Conservation (phyloP, 2,797 vertebrate species). For the Spheniscus humboldti region DNA sequence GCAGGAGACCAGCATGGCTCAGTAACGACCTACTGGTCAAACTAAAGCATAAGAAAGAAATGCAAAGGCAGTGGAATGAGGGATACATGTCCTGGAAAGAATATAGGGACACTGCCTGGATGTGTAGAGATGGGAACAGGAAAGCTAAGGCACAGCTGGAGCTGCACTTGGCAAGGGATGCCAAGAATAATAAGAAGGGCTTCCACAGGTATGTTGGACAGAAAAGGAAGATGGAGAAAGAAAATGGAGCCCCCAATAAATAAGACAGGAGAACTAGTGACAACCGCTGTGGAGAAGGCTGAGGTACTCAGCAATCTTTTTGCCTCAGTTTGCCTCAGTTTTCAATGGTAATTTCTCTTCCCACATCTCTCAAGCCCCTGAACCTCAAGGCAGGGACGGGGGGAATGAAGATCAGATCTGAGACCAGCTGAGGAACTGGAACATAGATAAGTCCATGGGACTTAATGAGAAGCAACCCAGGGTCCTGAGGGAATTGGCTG, state of each 20-base stretch:
- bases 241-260: neutral
- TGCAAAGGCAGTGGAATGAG: neutral
- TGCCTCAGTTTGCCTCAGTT: neutral
- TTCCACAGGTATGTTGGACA: neutral
- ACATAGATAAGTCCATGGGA: neutral
- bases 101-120: neutral
- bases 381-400: neutral
- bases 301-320: neutral
- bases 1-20: neutral
- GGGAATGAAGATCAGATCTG: neutral
- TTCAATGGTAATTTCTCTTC: neutral
- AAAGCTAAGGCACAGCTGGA: neutral
- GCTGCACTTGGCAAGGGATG: neutral
- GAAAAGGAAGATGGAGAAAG: neutral
- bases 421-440: neutral
- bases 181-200: neutral
- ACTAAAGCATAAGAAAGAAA: neutral
- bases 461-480: neutral
- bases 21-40: neutral
- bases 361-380: neutral
- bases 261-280: neutral
- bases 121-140: neutral
- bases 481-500: neutral
- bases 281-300: neutral
- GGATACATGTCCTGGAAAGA: neutral